Evolutionary conservation across 2,113 vertebrate species (phyloP), one percentile per base, ranked within the genome.

Genomic region (Arvicanthis niloticus): DNA sequence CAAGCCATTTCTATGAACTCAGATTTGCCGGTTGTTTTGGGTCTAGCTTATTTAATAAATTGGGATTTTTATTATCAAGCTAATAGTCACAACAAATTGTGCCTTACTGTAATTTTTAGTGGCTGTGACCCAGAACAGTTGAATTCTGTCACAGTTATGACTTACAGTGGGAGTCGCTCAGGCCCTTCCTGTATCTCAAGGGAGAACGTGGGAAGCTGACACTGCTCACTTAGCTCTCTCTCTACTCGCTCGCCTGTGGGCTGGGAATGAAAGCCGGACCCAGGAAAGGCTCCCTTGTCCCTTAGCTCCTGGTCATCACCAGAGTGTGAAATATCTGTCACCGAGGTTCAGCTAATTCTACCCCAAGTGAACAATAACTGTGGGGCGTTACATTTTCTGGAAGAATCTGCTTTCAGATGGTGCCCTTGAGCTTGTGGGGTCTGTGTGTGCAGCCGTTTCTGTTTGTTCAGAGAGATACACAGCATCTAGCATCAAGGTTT

Each of bases 51-150:
- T 91, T 78, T 70, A 40, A 88, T 37, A 76, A 56, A 40, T 31
- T 37, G 53, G 70, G 81, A 76, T 86, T 87, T 65, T 96, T 53
- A 80, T 42, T 45, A 16, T 78, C 53, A 40, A 91, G 48, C n/a
- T 40, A 82, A 94, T 62, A 24, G 40, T 56, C 60, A 7, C 29
- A 8, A 81, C 48, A n/a, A 85, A 91, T 67, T 86, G 19, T 88
- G 91, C 89, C 22, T 72, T 65, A 29, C 5, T n/a, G 22, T 7
- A 42, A n/a, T 58, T 65, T 89, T 87, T 91, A 68, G 42, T 82
- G 58, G 48, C 85, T 75, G 8, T 12, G 53, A 87, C 65, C 12
- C 9, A 45, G 40, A 78, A 24, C 29, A 53, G 48, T 5, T 89
- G 45, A 7, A 75, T 72, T 53, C 42, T 78, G 60, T 21, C 7